Evolutionary conservation across 2,113 vertebrate genomes (phyloP), one percentile per base, ranked within the genome.

Genomic region (Morone saxatilis): DNA sequence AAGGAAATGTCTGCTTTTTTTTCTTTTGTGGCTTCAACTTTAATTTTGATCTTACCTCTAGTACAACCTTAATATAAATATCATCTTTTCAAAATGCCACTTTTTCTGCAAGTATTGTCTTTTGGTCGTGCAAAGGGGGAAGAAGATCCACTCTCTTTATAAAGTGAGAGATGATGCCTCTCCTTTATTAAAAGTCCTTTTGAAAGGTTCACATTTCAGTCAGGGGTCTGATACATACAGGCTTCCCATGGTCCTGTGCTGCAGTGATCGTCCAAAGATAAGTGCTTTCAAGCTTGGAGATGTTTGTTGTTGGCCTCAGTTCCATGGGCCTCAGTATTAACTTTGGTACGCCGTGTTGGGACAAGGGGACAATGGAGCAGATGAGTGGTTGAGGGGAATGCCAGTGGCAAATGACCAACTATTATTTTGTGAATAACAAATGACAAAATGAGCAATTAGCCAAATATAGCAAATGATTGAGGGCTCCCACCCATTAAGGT

Each of bases 281-380:
- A 88, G 70, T 76, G 81, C 48, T 84, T 73, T 83, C 76, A 71
- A 78, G 77, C 71, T 48, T 60, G 71, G 38, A 81, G 71, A 43
- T 75, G 60, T 78, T 75, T 83, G 76, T 66, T 66, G 70, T 77
- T 50, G 80, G 81, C 78, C 67, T 74, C 72, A 54, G 75, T 72
- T 88, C 81, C 75, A 40, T 36, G 53, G 86, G 71, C 80, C 79
- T 71, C 66, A 17, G 53, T 72, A 45, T 90, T 69, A 85, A 90
- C 90, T 93, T 92, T 92, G 87, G 89, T 92, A 87, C 51, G 68
- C 85, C 62, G 80, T 76, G 81, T 83, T 80, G 71, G 76, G 62
- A 76, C 74, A 62, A 43, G 48, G 36, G 40, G 71, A 85, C 83
- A 86, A 71, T 69, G 79, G 45, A 71, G 54, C 16, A 41, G 71